Evolutionary conservation across 64 coral and sea anemone genomes (phyloP).

Genomic region (Catalaphyllia jardinei): DNA sequence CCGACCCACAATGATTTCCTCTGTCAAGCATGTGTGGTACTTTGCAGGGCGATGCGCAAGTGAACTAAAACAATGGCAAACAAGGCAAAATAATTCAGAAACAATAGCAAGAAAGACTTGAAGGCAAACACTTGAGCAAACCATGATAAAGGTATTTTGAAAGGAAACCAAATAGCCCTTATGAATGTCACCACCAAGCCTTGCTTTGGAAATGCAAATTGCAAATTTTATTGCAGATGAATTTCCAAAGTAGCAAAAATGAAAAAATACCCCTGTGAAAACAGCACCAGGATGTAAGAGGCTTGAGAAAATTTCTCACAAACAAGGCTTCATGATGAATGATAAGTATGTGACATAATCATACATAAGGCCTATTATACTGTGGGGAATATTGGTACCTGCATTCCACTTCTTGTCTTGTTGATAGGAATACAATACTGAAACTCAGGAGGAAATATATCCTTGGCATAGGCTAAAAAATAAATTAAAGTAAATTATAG

Average conservation of each 20-base stretch:
- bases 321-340: neutral
- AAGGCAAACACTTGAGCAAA: no score
- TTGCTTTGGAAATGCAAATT: no score
- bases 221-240: no score
- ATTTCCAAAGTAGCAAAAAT: neutral
- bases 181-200: no score
- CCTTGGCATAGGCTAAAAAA: constrained; percentile 86
- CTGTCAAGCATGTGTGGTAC: constrained; percentile 86
- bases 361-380: neutral
- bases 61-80: constrained; percentile 73
- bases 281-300: neutral
- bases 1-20: constrained; percentile 92
- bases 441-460: constrained; percentile 95
- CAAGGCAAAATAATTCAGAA: neutral
- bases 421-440: constrained; percentile 90
- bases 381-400: constrained; percentile 46
- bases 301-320: no score
- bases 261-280: neutral
- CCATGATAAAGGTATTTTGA: no score
- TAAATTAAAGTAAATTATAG: neutral
- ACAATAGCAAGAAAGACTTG: no score
- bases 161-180: no score
- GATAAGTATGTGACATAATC: neutral
- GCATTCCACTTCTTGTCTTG: constrained; percentile 96
- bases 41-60: constrained; percentile 89